A percentile compares a stretch with the other conserved stretches of the same genome.
Evolutionary conservation across 1,140 invertebrate species (phyloP).

Genomic region (Drosophila bifasciata): DNA sequence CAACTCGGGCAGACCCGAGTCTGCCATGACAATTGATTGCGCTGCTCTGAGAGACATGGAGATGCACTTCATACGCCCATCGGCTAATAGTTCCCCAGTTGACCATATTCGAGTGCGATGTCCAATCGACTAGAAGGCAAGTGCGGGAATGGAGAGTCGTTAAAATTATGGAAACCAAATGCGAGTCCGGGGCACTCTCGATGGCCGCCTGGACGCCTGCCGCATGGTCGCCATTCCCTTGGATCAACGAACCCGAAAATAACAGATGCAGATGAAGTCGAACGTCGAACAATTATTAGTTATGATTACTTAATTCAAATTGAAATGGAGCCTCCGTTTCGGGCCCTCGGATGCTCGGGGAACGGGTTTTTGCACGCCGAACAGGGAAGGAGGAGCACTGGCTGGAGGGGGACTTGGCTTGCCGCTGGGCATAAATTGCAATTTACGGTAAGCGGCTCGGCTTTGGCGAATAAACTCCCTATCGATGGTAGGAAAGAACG

Average conservation of each 20-base stretch:
- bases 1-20: neutral
- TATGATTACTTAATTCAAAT: constrained; percentile 57
- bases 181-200: constrained; percentile 32
- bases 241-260: constrained; percentile 62
- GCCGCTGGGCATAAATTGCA: constrained; percentile 72
- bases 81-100: constrained; percentile 31
- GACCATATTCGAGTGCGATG: constrained; percentile 11
- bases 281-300: constrained; percentile 31
- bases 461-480: constrained; percentile 41
- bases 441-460: constrained; percentile 66
- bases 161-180: constrained; percentile 63
- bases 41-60: constrained; percentile 11
- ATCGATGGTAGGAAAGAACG: constrained; percentile 41
- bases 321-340: constrained; percentile 36
- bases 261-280: constrained; percentile 44
- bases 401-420: constrained; percentile 16
- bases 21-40: constrained; percentile 61
- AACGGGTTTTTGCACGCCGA: constrained; percentile 17
- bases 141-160: constrained; percentile 45
- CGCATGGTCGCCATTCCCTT: constrained; percentile 41
- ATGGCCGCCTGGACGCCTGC: constrained; percentile 32
- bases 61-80: constrained; percentile 39
- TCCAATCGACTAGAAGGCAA: constrained; percentile 4
- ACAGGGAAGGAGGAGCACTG: no score
- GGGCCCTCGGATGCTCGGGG: constrained; percentile 2